Evolutionary conservation across 2,888 invertebrate genomes (phyloP).

Genomic region (Hoplodrina ambigua): DNA sequence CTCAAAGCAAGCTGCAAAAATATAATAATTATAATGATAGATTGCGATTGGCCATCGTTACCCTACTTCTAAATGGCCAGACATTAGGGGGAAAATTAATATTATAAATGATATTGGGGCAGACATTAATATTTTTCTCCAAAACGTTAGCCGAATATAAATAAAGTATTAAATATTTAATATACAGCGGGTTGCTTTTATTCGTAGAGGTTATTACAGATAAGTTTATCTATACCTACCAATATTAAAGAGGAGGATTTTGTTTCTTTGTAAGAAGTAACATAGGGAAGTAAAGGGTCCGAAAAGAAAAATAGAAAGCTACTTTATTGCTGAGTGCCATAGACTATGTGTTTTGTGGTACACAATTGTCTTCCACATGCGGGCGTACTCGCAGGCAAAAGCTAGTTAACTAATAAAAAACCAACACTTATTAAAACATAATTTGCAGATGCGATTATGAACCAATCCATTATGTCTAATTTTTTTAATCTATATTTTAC

Average conservation of each 20-base stretch:
- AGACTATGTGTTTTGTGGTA: too few species aligned
- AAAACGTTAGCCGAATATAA: slow-evolving; percentile 59
- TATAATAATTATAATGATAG: slow-evolving; percentile 33
- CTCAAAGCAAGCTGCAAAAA: slow-evolving; percentile 18
- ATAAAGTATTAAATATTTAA: slow-evolving; percentile 45
- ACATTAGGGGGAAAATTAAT: slow-evolving; percentile 58
- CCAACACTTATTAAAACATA: too few species aligned
- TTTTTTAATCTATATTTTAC: too few species aligned
- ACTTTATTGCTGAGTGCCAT: too few species aligned
- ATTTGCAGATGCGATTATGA: background rate
- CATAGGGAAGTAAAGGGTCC: too few species aligned
- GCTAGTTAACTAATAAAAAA: too few species aligned
- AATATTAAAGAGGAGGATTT: too few species aligned
- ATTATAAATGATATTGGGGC: slow-evolving; percentile 57
- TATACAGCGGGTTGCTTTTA: slow-evolving; percentile 55
- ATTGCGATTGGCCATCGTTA: slow-evolving; percentile 45
- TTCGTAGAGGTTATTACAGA: background rate
- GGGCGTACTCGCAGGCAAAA: too few species aligned
- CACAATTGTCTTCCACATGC: too few species aligned
- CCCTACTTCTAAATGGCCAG: slow-evolving; percentile 40
- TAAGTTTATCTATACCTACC: background rate
- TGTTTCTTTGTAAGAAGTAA: too few species aligned
- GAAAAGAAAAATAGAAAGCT: too few species aligned
- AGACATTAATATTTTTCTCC: slow-evolving; percentile 55
- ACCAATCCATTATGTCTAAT: background rate